These are phyloP conservation scores for Plectrocnemia conspersa DNA, from an alignment of 1,140 invertebrate genomes.

Conservation along the genomic window DNA sequence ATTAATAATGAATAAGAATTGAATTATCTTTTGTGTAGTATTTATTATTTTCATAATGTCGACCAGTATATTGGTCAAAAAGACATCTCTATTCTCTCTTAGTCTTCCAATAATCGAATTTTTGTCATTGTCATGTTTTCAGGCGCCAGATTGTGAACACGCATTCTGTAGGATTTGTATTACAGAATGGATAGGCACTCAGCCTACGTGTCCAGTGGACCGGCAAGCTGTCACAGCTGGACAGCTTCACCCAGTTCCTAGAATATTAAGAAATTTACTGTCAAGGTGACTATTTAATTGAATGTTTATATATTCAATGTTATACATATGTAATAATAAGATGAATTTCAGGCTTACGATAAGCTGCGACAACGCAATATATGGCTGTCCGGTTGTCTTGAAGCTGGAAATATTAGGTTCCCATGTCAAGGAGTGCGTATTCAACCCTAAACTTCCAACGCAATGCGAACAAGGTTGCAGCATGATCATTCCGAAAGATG, in stretches of 20 bases:
- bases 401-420: constrained; percentile 79
- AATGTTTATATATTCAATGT: not conserved
- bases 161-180: constrained; percentile 92
- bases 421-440: constrained; percentile 84
- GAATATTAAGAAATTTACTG: constrained; percentile 87
- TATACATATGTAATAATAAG: not conserved
- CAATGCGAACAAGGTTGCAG: constrained; percentile 91
- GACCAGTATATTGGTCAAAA: not conserved
- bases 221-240: constrained; percentile 79
- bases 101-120: not conserved
- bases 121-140: constrained; percentile 34
- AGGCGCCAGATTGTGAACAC: constrained; percentile 94
- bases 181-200: constrained; percentile 87
- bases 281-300: constrained; percentile 55
- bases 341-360: constrained; percentile 67
- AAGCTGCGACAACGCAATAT: constrained; percentile 81
- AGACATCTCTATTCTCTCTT: not conserved
- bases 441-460: constrained; percentile 88
- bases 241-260: constrained; percentile 83
- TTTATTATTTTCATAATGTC: not conserved
- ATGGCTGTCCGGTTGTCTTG: constrained; percentile 79
- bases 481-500: constrained; percentile 90
- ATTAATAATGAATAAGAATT: not conserved
- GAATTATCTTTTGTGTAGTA: not conserved
- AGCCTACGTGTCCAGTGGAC: constrained; percentile 91